Percentiles rank a stretch among this genome's conserved stretches.
Conservation (phyloP, 1,140 invertebrate species). For the Campoletis sonorensis region DNA sequence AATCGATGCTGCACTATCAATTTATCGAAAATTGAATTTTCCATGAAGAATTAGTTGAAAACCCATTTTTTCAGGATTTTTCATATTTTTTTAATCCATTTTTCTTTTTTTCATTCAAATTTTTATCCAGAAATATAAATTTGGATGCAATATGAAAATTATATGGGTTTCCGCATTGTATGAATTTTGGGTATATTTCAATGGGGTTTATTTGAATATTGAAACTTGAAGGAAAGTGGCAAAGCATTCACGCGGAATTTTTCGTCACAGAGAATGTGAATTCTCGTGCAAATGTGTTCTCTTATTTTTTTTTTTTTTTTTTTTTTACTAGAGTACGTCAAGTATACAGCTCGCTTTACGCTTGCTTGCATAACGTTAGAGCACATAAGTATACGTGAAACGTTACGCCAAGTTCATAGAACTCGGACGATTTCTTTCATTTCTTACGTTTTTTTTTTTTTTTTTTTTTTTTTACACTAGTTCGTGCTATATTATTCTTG, state of each 20-base stretch:
- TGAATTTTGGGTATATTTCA: not conserved
- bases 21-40: too few species aligned
- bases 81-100: too few species aligned
- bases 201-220: not conserved
- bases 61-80: too few species aligned
- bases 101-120: too few species aligned
- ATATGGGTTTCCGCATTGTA: not conserved
- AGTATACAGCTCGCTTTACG: not conserved
- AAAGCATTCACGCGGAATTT: constrained; percentile 19
- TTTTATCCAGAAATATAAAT: too few species aligned
- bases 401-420: constrained; percentile 30
- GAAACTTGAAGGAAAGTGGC: constrained; percentile 9
- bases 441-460: too few species aligned
- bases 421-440: constrained; percentile 2
- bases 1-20: too few species aligned
- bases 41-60: too few species aligned
- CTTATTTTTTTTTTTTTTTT: not conserved
- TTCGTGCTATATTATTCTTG: not conserved
- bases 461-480: not conserved
- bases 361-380: constrained; percentile 33
- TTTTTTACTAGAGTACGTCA: not conserved
- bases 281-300: constrained; percentile 8
- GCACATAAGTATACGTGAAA: not conserved
- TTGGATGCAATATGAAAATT: not conserved
- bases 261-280: constrained; percentile 5